A percentile compares a stretch with the other conserved stretches of the same genome.
Evolutionary conservation across 2,888 invertebrate species (phyloP).

Genomic region (Spodoptera littoralis): DNA sequence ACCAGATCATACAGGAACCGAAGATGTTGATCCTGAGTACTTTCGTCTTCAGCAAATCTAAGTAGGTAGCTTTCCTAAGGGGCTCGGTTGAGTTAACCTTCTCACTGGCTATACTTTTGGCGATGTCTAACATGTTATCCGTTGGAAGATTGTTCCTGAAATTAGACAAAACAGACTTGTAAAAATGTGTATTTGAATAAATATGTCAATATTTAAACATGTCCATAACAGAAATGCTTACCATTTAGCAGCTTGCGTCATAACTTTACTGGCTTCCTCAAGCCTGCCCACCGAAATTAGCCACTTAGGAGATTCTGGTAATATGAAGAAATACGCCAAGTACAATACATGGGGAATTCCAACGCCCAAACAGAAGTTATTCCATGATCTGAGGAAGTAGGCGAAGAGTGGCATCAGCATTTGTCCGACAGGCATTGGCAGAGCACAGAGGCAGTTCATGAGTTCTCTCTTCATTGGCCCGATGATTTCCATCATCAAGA

Average conservation of each 20-base stretch:
- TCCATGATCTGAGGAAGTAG: slow-evolving; percentile 90
- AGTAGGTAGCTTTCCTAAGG: slow-evolving; percentile 78
- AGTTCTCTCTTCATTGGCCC: slow-evolving; percentile 82
- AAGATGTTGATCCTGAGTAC: slow-evolving; percentile 89
- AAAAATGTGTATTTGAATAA: too few species aligned
- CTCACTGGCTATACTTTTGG: slow-evolving; percentile 67
- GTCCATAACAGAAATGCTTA: slow-evolving; percentile 44
- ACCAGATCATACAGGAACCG: slow-evolving; percentile 91
- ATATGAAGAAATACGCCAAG: slow-evolving; percentile 89
- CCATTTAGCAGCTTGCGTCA: slow-evolving; percentile 89
- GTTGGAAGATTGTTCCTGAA: slow-evolving; percentile 80
- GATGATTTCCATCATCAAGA: slow-evolving; percentile 89
- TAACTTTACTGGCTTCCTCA: slow-evolving; percentile 88
- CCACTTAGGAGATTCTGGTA: slow-evolving; percentile 94
- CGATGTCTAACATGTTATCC: slow-evolving; percentile 70
- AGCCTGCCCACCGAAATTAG: slow-evolving; percentile 90
- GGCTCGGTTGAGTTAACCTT: slow-evolving; percentile 70
- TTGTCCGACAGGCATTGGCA: slow-evolving; percentile 90
- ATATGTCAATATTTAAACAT: too few species aligned
- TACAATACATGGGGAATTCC: slow-evolving; percentile 88
- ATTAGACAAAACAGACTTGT: slow-evolving; percentile 13
- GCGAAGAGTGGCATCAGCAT: slow-evolving; percentile 89
- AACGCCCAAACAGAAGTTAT: slow-evolving; percentile 88
- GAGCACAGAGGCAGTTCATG: slow-evolving; percentile 87
- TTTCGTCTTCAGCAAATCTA: slow-evolving; percentile 90